Base-by-base conservation (phyloP, 2,113 vertebrate species). In the Proterorhinus semilunaris region DNA sequence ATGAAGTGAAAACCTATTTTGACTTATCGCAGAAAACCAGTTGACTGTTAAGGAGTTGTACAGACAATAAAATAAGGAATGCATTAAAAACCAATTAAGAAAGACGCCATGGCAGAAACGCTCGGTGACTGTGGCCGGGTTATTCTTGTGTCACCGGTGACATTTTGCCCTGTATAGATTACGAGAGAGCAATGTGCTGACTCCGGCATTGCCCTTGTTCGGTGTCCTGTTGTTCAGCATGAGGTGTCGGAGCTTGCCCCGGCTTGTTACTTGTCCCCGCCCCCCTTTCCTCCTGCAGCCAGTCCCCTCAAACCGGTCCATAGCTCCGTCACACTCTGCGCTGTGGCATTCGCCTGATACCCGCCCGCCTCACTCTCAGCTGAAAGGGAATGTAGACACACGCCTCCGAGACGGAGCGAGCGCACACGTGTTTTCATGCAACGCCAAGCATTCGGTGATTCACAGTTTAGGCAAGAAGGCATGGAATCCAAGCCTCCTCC, bases 301-400 rank as follows among this genome's bases (percentile, higher is more conserved):
- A 87, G 80, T 85, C 71, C 53, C 71, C 71, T 80, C 85, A 89
- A 87, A 90, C 80, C 53, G 75, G 70, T 63, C 68, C 79, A 82
- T 81, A 73, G 82, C 84, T 79, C 79, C 55, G 55, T 27, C 76
- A 61, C 61, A 71, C 68, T 74, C 70, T 57, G 75, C 17, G 5
- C 68, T 75, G 85, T 88, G 84, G 81, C 84, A 78, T 70, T 87
- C 78, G 85, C 65, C 74, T 86, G 83, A 87, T 55, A 55, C 53
- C 27, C 17, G 84, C 87, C 83, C 59, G 64, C 76, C 79, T 81
- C 80, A 76, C 85, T 85, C 81, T 86, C 83, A 70, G 75, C 64
- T 75, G 81, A 88, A 81, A 83, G 81, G 47, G 74, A 87, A 87
- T 78, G 77, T 75, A 72, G 48, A 46, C 81, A 52, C 74, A 86